Evolutionary conservation across 1,140 invertebrate genomes (phyloP), one percentile per base, ranked within the genome.

Genomic region (Caerostris darwini): DNA sequence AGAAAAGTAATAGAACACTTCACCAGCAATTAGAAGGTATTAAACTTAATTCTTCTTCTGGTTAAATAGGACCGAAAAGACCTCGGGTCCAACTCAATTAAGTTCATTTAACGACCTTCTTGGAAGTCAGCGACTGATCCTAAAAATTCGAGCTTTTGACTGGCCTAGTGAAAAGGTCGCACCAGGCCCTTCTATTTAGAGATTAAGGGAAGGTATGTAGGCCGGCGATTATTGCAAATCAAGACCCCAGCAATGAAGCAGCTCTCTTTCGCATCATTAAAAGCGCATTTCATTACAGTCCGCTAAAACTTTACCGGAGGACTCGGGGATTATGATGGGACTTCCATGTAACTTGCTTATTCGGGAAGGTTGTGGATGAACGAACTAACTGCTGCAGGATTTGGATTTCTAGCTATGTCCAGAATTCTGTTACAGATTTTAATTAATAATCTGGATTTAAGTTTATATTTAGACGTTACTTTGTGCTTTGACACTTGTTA

Each of bases 251-350:
- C 8, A 5, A 17, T 10, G 61, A 64, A 64, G n/a, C 61, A 5
- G 61, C 61, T 64, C 61, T 64, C 61, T 64, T 64, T 17, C 61
- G 61, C 61, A 64, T 64, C 61, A 64, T 64, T 64, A 64, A 64
- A 64, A 64, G 61, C 12, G n/a, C 61, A 64, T 64, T 64, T 64
- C 61, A 12, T 64, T n/a, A 64, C 61, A 12, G 14, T n/a, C 61
- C 61, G 12, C 61, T 64, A n/a, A n/a, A n/a, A n/a, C n/a, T n/a
- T n/a, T n/a, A n/a, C n/a, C n/a, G n/a, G n/a, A n/a, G n/a, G n/a
- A n/a, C n/a, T n/a, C n/a, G n/a, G n/a, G n/a, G n/a, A n/a, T n/a
- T n/a, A n/a, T n/a, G n/a, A n/a, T n/a, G n/a, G n/a, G n/a, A n/a
- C n/a, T n/a, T n/a, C n/a, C n/a, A n/a, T n/a, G n/a, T n/a, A n/a